These are phyloP conservation scores for Cacajao melanocephalus DNA, from an alignment of 2,797 vertebrate species.

Conservation along the genomic window DNA sequence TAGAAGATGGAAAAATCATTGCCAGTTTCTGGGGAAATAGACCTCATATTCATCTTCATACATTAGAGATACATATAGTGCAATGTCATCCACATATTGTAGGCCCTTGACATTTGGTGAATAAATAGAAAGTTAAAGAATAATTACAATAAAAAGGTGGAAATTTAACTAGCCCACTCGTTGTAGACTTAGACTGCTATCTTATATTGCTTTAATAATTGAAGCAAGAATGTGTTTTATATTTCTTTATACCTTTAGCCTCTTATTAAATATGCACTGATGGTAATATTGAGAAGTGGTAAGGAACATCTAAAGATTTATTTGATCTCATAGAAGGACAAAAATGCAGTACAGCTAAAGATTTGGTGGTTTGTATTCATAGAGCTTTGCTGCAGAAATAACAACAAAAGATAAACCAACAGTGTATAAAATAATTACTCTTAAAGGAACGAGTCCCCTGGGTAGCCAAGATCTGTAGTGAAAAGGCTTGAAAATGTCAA, in stretches of 20 bases:
- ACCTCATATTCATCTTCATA: neutral
- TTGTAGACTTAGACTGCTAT: neutral
- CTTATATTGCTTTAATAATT: neutral
- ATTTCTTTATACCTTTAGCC: neutral
- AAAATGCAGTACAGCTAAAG: neutral
- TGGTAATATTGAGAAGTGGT: neutral
- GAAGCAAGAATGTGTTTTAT: neutral
- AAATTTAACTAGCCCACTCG: neutral
- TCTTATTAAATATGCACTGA: neutral
- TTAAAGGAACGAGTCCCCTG: neutral
- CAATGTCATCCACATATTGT: neutral
- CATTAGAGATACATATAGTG: neutral
- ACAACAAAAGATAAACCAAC: neutral
- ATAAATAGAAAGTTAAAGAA: neutral
- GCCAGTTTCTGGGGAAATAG: neutral
- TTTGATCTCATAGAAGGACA: neutral
- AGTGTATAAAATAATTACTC: neutral
- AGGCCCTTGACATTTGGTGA: neutral
- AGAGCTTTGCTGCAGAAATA: neutral
- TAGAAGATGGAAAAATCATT: neutral
- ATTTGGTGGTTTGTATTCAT: neutral
- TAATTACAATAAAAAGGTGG: neutral
- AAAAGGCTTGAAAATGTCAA: neutral
- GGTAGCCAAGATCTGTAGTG: neutral
- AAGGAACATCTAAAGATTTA: neutral